phyloP scores from a whole-genome alignment of 2,888 invertebrate genomes.

The Nymphalis c-album region DNA sequence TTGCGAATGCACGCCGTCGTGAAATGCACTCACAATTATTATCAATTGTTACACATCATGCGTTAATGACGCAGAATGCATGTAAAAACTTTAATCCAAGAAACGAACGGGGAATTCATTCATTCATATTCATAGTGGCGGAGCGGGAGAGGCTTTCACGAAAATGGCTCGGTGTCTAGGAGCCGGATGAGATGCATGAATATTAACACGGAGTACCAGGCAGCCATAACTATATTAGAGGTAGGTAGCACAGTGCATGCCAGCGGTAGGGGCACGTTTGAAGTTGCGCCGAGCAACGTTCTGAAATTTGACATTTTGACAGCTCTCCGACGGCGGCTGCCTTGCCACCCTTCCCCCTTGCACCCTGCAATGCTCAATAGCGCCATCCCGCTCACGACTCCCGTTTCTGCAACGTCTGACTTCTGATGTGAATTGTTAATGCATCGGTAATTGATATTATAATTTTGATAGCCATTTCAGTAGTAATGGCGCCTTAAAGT shows the following conservation, averaged over 20 bases:
- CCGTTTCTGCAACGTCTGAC: constrained; percentile 78
- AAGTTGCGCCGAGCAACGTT: constrained; percentile 76
- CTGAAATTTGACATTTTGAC: constrained; percentile 83
- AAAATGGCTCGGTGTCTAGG: constrained; percentile 75
- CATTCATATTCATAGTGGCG: constrained; percentile 78
- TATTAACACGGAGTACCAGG: constrained; percentile 76
- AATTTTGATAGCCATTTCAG: constrained; percentile 74
- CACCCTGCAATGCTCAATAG: constrained; percentile 47
- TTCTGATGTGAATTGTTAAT: constrained; percentile 81
- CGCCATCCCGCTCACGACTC: constrained; percentile 67
- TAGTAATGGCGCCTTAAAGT: constrained; percentile 61
- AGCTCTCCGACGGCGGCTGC: constrained; percentile 79
- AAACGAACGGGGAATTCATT: constrained; percentile 66
- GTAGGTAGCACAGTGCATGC: constrained; percentile 68
- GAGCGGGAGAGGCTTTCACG: constrained; percentile 74
- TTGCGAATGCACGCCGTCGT: not conserved
- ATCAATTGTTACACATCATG: constrained; percentile 18
- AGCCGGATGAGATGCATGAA: constrained; percentile 78
- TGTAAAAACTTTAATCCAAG: constrained; percentile 70
- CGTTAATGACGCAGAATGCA: constrained; percentile 34
- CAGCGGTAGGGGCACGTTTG: constrained; percentile 78
- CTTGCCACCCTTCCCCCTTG: constrained; percentile 59
- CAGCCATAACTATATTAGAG: constrained; percentile 77
- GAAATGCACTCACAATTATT: constrained; percentile 13
- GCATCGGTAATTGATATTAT: constrained; percentile 81